A percentile compares a stretch with the other conserved stretches of the same genome.
These are phyloP conservation scores for Archocentrus centrarchus DNA, from an alignment of 2,113 vertebrate genomes.

Conservation along the genomic window DNA sequence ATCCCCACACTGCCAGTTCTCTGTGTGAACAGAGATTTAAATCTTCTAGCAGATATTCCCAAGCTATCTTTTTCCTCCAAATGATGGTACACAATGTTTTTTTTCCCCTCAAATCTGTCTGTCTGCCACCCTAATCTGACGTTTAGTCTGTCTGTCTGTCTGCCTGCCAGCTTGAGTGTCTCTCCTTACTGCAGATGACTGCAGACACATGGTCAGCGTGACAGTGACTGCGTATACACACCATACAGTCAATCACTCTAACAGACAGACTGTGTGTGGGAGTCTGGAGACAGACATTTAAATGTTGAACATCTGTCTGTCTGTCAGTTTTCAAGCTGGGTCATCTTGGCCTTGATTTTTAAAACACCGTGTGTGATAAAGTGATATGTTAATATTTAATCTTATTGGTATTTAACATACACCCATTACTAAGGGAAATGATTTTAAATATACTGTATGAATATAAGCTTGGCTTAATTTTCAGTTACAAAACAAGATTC, in stretches of 20 bases:
- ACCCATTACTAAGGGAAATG: neutral
- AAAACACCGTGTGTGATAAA: conserved; percentile 10
- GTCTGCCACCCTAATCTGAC: conserved; percentile 50
- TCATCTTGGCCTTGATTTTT: conserved; percentile 31
- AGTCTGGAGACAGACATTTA: conserved; percentile 55
- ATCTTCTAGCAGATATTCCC: conserved; percentile 61
- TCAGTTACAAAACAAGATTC: neutral
- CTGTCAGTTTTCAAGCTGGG: conserved; percentile 39
- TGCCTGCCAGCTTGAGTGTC: conserved; percentile 44
- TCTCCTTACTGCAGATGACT: conserved; percentile 57
- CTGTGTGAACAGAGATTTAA: conserved; percentile 64
- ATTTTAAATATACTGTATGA: neutral
- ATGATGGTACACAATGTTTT: conserved; percentile 42
- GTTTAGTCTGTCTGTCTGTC: conserved; percentile 34
- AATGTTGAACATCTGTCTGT: conserved; percentile 65
- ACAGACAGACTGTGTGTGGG: conserved; percentile 55
- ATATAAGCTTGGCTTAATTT: neutral
- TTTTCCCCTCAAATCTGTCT: conserved; percentile 20
- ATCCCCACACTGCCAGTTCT: conserved; percentile 38
- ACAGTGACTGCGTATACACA: conserved; percentile 44
- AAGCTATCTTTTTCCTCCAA: conserved; percentile 44
- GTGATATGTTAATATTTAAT: neutral
- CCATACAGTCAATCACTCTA: conserved; percentile 64
- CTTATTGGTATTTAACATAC: neutral
- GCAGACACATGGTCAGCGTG: conserved; percentile 69